Evolutionary conservation across 2,113 vertebrate species (phyloP).

Genomic region (Paramormyrops kingsleyae): DNA sequence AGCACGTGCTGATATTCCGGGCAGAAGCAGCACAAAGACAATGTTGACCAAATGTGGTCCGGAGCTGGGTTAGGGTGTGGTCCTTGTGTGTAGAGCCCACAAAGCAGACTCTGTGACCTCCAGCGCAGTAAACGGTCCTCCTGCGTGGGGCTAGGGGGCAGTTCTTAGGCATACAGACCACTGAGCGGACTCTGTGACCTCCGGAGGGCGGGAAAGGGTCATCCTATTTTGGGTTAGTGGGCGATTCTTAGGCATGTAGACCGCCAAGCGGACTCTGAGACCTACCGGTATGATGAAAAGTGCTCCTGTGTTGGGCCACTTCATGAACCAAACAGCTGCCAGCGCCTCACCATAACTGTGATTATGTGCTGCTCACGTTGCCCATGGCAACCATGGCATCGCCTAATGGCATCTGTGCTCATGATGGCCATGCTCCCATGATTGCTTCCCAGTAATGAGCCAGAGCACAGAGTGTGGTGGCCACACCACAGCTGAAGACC

Average conservation of each 20-base stretch:
- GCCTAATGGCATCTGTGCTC: not conserved
- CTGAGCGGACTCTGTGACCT: not conserved
- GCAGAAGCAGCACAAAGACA: not conserved
- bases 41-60: not conserved
- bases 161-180: not conserved
- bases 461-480: not conserved
- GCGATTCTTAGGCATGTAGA: not conserved
- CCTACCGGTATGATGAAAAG: not conserved
- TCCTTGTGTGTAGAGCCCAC: not conserved
- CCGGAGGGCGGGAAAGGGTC: not conserved
- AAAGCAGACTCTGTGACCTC: not conserved
- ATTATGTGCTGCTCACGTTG: not conserved
- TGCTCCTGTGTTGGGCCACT: not conserved
- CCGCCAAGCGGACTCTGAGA: not conserved
- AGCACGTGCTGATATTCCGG: not conserved
- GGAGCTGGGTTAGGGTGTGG: not conserved
- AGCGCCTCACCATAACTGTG: not conserved
- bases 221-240: not conserved
- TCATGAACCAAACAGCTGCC: not conserved
- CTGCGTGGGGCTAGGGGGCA: not conserved
- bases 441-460: not conserved
- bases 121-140: not conserved
- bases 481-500: too few relatives aligned
- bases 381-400: not conserved
- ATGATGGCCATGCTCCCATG: not conserved